Conservation (phyloP, 30 jellyfish, hydroid and myxozoan species). For the Phacellophora camtschatica region DNA sequence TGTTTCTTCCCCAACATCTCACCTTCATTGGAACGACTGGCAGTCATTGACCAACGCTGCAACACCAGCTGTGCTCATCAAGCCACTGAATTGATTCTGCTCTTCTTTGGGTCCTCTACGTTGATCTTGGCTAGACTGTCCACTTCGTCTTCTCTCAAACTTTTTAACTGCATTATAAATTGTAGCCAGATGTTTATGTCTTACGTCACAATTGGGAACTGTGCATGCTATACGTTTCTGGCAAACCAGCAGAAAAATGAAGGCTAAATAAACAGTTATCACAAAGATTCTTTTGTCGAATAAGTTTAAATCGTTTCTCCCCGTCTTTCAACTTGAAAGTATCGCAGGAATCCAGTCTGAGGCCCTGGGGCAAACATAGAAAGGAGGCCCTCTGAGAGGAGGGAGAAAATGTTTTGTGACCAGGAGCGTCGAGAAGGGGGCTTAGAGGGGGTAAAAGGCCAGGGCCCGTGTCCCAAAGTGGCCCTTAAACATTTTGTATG, state of each 20-base stretch:
- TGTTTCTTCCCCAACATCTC: background rate
- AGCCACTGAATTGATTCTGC: conserved; percentile 25
- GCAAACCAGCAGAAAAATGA: conserved; percentile 49
- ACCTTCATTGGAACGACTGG: conserved; percentile 39
- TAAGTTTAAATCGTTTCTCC: conserved; percentile 6
- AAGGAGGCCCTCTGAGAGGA: too few relatives aligned
- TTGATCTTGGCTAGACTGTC: background rate
- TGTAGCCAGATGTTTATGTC: conserved; percentile 19
- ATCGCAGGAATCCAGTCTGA: background rate
- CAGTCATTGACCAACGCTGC: conserved; percentile 18
- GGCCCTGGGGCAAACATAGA: too few relatives aligned
- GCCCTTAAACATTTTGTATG: too few relatives aligned
- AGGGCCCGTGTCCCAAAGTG: too few relatives aligned
- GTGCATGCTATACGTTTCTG: conserved; percentile 33
- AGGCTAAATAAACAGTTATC: conserved; percentile 26
- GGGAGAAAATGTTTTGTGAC: too few relatives aligned
- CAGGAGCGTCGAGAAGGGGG: too few relatives aligned
- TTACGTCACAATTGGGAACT: conserved; percentile 9
- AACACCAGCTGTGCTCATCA: background rate
- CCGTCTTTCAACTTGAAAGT: background rate
- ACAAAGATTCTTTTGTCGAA: conserved; percentile 25
- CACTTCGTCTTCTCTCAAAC: conserved; percentile 10
- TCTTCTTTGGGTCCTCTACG: background rate
- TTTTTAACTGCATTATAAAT: conserved; percentile 15
- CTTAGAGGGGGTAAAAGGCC: too few relatives aligned